Conservation (phyloP, 2,888 invertebrate species). For the Gymnoscelis rufifasciata region DNA sequence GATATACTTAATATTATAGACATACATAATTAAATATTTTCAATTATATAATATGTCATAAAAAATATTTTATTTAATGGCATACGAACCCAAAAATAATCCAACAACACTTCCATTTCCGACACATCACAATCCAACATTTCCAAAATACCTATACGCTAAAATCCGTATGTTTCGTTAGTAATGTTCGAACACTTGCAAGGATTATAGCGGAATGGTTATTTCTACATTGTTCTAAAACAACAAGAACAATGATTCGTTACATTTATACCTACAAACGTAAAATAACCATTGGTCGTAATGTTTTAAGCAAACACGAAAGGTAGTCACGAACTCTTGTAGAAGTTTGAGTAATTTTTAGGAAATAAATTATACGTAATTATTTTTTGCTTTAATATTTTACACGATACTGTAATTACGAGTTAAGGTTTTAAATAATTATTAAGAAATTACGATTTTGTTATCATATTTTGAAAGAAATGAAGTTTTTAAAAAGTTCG, state of each 20-base stretch:
- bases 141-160: too few species aligned
- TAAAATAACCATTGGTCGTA: neutral
- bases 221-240: constrained; percentile 28
- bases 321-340: constrained; percentile 13
- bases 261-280: constrained; percentile 2
- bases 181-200: constrained; percentile 17
- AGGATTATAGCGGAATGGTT: constrained; percentile 26
- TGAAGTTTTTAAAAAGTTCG: too few species aligned
- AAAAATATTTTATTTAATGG: neutral
- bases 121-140: too few species aligned
- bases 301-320: constrained; percentile 1
- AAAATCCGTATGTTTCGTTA: neutral
- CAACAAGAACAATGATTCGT: neutral
- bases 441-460: too few species aligned
- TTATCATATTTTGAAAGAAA: too few species aligned
- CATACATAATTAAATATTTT: too few species aligned
- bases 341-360: neutral
- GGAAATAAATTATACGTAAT: neutral
- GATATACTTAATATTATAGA: too few species aligned
- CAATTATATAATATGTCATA: too few species aligned
- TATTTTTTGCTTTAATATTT: neutral
- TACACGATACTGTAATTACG: neutral
- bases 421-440: too few species aligned
- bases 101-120: constrained; percentile 23
- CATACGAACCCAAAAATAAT: constrained; percentile 23